A percentile compares a stretch with the other conserved stretches of the same genome.
These are phyloP conservation scores for Zaprionus davidi DNA, from an alignment of 1,140 invertebrate species.

Conservation along the genomic window DNA sequence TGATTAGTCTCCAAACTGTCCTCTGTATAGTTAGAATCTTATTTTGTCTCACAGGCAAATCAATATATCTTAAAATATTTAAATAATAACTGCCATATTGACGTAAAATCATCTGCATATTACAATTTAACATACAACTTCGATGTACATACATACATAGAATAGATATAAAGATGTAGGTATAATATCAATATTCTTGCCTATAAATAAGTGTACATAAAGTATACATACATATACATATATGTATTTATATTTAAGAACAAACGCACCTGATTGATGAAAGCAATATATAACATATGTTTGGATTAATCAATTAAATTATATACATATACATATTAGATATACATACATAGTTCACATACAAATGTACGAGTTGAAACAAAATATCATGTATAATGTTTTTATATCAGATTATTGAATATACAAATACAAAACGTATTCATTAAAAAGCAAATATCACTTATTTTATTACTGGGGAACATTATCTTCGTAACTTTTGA, in stretches of 20 bases:
- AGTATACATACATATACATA: constrained; percentile 8
- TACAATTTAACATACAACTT: constrained; percentile 18
- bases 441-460: background rate
- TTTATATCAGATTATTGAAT: constrained; percentile 35
- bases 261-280: constrained; percentile 30
- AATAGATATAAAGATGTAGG: constrained; percentile 3
- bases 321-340: constrained; percentile 19
- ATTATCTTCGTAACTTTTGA: background rate
- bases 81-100: constrained; percentile 39
- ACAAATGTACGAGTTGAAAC: constrained; percentile 7
- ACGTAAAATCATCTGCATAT: constrained; percentile 19
- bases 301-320: constrained; percentile 16
- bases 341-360: background rate
- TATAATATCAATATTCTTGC: constrained; percentile 29
- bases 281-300: constrained; percentile 20
- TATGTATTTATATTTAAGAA: constrained; percentile 18
- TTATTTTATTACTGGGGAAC: background rate
- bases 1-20: constrained; percentile 9
- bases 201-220: constrained; percentile 7
- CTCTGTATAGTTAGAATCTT: constrained; percentile 5
- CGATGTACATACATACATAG: constrained; percentile 11
- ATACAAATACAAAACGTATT: constrained; percentile 33
- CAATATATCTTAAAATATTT: constrained; percentile 8
- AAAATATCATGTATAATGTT: constrained; percentile 28
- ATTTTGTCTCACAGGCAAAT: constrained; percentile 3